These are phyloP conservation scores for Rhynchopsitta pachyrhyncha DNA, from an alignment of 2,113 vertebrate genomes.

Conservation along the genomic window DNA sequence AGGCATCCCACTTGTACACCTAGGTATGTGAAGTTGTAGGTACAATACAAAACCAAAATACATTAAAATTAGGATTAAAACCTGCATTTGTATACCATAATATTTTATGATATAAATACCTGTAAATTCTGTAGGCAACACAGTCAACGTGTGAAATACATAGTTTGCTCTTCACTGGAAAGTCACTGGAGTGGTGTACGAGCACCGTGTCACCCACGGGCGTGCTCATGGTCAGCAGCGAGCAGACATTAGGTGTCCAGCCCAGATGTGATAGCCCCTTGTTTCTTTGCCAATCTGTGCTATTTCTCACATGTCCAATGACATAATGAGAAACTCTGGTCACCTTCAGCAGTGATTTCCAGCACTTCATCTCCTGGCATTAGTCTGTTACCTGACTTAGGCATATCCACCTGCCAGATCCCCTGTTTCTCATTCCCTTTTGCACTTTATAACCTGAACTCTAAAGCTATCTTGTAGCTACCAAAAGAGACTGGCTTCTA, in stretches of 20 bases:
- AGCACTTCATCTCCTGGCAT: constrained; percentile 68
- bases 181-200: constrained; percentile 24
- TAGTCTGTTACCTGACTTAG: constrained; percentile 43
- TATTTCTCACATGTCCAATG: constrained; percentile 39
- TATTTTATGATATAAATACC: constrained; percentile 55
- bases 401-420: constrained; percentile 50
- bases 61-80: constrained; percentile 62
- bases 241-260: not conserved
- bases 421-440: constrained; percentile 56
- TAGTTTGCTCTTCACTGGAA: constrained; percentile 21
- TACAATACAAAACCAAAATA: constrained; percentile 54
- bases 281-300: constrained; percentile 62
- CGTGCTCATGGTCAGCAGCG: not conserved
- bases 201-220: not conserved
- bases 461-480: constrained; percentile 55
- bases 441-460: constrained; percentile 55
- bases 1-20: constrained; percentile 65
- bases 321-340: constrained; percentile 42
- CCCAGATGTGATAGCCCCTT: not conserved
- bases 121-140: constrained; percentile 56
- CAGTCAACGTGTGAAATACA: constrained; percentile 7
- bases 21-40: constrained; percentile 38
- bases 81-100: constrained; percentile 47
- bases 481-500: constrained; percentile 49
- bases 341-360: constrained; percentile 64